Percentiles rank a stretch among this genome's conserved stretches.
Evolutionary conservation across 2,888 invertebrate species (phyloP).

Genomic region (Cheilosia scutellata): DNA sequence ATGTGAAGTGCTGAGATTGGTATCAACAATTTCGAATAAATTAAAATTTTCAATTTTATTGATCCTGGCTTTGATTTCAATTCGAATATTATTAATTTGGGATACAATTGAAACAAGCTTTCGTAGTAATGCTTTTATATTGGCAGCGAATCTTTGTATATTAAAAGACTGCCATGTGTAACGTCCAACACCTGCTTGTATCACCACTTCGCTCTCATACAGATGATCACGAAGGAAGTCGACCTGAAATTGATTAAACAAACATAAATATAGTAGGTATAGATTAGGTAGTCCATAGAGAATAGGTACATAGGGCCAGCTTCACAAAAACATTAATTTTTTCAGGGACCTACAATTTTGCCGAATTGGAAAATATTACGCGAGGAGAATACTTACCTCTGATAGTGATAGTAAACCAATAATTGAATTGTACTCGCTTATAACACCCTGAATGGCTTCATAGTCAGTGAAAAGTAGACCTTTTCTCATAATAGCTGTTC

Average conservation of each 20-base stretch:
- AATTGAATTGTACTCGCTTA: constrained; percentile 88
- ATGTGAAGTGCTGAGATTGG: constrained; percentile 24
- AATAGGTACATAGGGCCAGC: too few relatives aligned
- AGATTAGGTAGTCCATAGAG: too few relatives aligned
- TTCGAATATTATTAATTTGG: constrained; percentile 89
- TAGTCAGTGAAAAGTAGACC: constrained; percentile 87
- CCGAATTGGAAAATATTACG: too few relatives aligned
- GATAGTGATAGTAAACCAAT: constrained; percentile 88
- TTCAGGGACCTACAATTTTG: too few relatives aligned
- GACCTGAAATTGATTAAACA: constrained; percentile 83
- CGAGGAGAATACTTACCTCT: too few relatives aligned
- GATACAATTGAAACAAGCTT: constrained; percentile 87
- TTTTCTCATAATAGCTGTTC: constrained; percentile 85
- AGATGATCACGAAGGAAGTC: constrained; percentile 89
- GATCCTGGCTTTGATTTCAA: constrained; percentile 86
- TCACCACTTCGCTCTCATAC: constrained; percentile 89
- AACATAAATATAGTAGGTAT: background rate
- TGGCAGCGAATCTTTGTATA: constrained; percentile 89
- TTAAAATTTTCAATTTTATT: constrained; percentile 86
- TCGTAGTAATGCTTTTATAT: constrained; percentile 86
- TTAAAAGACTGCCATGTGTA: constrained; percentile 95
- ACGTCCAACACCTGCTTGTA: constrained; percentile 92
- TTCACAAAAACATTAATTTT: too few relatives aligned
- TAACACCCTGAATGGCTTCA: constrained; percentile 86
- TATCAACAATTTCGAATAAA: constrained; percentile 82